Evolutionary conservation across 2,888 invertebrate species (phyloP).

Genomic region (Eugnorisma glareosa): DNA sequence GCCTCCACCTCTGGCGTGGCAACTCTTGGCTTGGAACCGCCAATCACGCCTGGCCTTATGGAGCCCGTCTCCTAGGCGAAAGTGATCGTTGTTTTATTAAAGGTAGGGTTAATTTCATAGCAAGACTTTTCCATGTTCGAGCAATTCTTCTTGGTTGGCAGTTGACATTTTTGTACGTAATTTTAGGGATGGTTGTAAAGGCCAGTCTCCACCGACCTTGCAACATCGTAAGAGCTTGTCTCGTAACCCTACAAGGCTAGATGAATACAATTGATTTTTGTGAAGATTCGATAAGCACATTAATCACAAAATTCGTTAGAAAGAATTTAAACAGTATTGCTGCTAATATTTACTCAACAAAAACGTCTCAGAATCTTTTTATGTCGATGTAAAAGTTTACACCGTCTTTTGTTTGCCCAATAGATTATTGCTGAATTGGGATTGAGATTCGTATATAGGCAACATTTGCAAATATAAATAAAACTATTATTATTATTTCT

Average conservation of each 20-base stretch:
- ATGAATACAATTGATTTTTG: slow-evolving; percentile 25
- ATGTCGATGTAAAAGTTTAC: slow-evolving; percentile 39
- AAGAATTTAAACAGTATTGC: slow-evolving; percentile 38
- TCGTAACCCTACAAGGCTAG: slow-evolving; percentile 3
- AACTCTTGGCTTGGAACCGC: slow-evolving; percentile 97
- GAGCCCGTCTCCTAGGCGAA: slow-evolving; percentile 96
- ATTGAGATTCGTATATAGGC: neutral
- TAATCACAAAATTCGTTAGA: slow-evolving; percentile 26
- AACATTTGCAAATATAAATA: neutral
- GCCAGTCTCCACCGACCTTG: neutral
- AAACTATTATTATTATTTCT: slow-evolving; percentile 2
- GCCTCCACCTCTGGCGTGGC: slow-evolving; percentile 98
- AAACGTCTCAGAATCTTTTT: slow-evolving; percentile 44
- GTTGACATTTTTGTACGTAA: too few relatives aligned
- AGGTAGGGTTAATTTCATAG: slow-evolving; percentile 52
- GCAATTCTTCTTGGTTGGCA: neutral
- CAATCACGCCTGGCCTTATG: slow-evolving; percentile 98
- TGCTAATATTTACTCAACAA: slow-evolving; percentile 45
- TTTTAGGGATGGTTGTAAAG: slow-evolving; percentile 1
- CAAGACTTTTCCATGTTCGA: slow-evolving; percentile 10
- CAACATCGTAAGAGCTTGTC: neutral
- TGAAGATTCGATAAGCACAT: slow-evolving; percentile 20
- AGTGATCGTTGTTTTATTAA: slow-evolving; percentile 66
- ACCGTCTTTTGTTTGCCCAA: slow-evolving; percentile 32
- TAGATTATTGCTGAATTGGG: slow-evolving; percentile 21